A percentile compares a stretch with the other conserved stretches of the same genome.
These are phyloP conservation scores for Boulengeromyrus knoepffleri DNA, from an alignment of 2,113 vertebrate species.

Conservation along the genomic window DNA sequence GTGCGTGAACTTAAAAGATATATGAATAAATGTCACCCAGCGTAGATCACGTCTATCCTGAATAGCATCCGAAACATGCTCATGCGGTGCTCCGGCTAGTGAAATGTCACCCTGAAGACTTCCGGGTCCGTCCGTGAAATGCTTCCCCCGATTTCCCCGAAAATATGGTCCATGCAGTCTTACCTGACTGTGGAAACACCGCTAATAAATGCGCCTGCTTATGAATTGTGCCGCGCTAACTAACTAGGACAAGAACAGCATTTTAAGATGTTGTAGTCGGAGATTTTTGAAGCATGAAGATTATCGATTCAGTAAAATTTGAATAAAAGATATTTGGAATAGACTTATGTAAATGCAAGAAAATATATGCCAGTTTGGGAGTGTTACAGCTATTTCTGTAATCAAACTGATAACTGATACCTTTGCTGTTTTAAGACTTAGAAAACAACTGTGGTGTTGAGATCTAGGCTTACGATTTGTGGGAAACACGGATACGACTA, in stretches of 20 bases:
- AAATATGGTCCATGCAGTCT: constrained; percentile 37
- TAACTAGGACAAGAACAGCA: not conserved
- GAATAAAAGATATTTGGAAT: not conserved
- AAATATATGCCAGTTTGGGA: not conserved
- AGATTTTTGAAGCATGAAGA: not conserved
- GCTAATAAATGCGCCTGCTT: not conserved
- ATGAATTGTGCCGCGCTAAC: not conserved
- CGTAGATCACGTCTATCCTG: not conserved
- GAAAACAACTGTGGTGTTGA: not conserved
- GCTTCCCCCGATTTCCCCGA: constrained; percentile 12
- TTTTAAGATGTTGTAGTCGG: not conserved
- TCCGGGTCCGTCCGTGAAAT: constrained; percentile 47
- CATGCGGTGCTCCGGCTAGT: not conserved
- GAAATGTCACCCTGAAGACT: constrained; percentile 54
- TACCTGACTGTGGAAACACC: not conserved
- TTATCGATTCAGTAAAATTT: not conserved
- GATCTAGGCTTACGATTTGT: not conserved
- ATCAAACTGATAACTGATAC: not conserved
- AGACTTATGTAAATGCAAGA: not conserved
- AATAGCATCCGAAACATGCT: not conserved
- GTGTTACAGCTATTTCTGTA: not conserved
- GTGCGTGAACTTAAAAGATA: not conserved
- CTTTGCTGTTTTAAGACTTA: not conserved
- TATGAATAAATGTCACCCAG: not conserved
- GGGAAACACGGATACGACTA: not conserved